Conservation (phyloP, 2,113 vertebrate genomes). For the Clupea harengus region DNA sequence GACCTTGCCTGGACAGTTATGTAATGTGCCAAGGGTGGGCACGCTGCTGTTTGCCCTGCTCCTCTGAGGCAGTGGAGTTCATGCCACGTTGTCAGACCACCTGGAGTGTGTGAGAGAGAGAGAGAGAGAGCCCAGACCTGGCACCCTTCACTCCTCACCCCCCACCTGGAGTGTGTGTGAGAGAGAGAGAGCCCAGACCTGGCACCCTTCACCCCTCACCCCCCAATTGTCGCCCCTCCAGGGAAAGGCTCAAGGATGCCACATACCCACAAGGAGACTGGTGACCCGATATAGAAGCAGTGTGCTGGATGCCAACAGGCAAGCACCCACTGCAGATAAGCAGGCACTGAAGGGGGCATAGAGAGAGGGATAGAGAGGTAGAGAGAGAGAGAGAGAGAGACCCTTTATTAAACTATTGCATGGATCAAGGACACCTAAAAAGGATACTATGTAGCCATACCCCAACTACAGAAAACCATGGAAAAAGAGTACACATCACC, state of each 20-base stretch:
- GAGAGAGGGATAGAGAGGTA: neutral
- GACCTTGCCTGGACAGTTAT: slow-evolving; percentile 4
- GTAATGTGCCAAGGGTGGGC: neutral
- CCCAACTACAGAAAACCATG: neutral
- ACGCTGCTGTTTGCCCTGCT: neutral
- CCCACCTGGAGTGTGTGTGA: too few species aligned
- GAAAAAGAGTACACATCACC: neutral
- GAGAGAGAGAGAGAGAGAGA: neutral
- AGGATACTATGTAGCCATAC: neutral
- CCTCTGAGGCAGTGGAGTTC: neutral
- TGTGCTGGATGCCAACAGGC: slow-evolving; percentile 1
- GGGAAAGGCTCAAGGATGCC: neutral
- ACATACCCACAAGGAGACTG: neutral
- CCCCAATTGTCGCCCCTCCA: neutral
- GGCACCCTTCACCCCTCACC: neutral
- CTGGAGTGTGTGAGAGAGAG: neutral
- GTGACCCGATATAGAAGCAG: neutral
- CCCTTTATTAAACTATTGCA: neutral
- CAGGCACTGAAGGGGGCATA: neutral
- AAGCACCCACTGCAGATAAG: slow-evolving; percentile 1
- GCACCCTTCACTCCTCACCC: too few species aligned
- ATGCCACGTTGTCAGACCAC: neutral
- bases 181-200: neutral
- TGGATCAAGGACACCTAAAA: neutral
- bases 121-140: too few species aligned